A percentile compares a stretch with the other conserved stretches of the same genome.
These are phyloP conservation scores for Stegophylla sp. DNA, from an alignment of 2,888 invertebrate genomes.

Conservation along the genomic window DNA sequence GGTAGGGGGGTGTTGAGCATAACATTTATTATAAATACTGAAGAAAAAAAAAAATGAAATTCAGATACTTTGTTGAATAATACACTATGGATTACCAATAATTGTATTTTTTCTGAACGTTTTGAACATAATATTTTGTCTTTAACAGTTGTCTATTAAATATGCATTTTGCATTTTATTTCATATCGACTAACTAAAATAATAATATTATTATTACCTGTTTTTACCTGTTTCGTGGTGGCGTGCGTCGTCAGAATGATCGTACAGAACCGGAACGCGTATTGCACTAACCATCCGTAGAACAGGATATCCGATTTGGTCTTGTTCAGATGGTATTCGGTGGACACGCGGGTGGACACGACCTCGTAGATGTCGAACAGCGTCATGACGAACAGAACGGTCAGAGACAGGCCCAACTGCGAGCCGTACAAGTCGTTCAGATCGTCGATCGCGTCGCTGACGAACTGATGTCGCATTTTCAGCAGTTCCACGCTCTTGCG, in stretches of 20 bases:
- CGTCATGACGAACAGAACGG: slow-evolving; percentile 41
- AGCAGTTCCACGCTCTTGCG: slow-evolving; percentile 37
- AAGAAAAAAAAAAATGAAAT: no score
- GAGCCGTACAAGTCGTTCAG: slow-evolving; percentile 27
- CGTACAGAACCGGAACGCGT: slow-evolving; percentile 47
- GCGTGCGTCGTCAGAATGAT: slow-evolving; percentile 48
- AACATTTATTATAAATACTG: no score
- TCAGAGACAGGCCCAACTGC: slow-evolving; percentile 35
- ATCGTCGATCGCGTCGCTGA: neutral
- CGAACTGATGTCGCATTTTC: slow-evolving; percentile 29
- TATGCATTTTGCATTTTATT: no score
- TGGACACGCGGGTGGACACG: no score
- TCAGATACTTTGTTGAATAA: no score
- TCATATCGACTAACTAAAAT: no score
- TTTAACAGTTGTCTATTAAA: no score
- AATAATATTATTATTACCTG: no score
- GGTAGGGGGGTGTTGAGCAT: no score
- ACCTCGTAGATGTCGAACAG: slow-evolving; percentile 60
- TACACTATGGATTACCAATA: no score
- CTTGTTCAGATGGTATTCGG: slow-evolving; percentile 29
- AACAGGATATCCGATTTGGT: slow-evolving; percentile 35
- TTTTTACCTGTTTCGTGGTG: slow-evolving; percentile 54
- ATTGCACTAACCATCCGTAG: slow-evolving; percentile 58
- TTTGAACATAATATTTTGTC: no score
- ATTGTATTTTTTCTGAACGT: no score